Percentiles rank a stretch among this genome's conserved stretches.
These are phyloP conservation scores for Lochmaea crataegi DNA, from an alignment of 2,888 invertebrate species.

Conservation along the genomic window DNA sequence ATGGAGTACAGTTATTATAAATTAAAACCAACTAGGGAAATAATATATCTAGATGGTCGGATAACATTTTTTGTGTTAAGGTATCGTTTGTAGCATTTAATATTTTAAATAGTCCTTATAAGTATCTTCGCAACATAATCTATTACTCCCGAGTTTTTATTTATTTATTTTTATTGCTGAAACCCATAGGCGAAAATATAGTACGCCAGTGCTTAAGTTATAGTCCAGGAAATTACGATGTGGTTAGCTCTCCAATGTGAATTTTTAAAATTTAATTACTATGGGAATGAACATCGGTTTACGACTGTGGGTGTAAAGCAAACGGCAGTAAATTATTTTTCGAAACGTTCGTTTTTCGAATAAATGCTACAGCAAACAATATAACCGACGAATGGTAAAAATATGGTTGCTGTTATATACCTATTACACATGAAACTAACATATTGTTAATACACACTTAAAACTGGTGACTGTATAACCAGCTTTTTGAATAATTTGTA, in stretches of 20 bases:
- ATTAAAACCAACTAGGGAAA: no score
- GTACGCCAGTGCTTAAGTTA: conserved; percentile 26
- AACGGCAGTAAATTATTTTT: conserved; percentile 36
- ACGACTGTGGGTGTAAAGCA: conserved; percentile 36
- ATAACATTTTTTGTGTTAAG: not conserved
- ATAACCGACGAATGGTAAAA: conserved; percentile 13
- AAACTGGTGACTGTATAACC: not conserved
- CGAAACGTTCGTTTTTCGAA: conserved; percentile 31
- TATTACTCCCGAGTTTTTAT: not conserved
- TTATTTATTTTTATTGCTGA: not conserved
- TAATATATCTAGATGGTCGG: no score
- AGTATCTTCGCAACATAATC: not conserved
- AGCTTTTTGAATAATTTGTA: no score
- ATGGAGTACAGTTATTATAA: no score
- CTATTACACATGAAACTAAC: not conserved
- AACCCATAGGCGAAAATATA: not conserved
- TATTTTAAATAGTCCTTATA: no score
- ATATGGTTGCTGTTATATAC: not conserved
- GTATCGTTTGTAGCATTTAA: not conserved
- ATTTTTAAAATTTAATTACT: conserved; percentile 38
- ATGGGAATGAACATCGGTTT: conserved; percentile 35
- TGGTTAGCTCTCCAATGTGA: conserved; percentile 34
- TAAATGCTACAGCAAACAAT: conserved; percentile 19
- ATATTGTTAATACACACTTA: not conserved
- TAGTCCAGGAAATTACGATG: conserved; percentile 37